Base-by-base conservation (phyloP, 2,113 vertebrate species). In the Megaleporinus macrocephalus region DNA sequence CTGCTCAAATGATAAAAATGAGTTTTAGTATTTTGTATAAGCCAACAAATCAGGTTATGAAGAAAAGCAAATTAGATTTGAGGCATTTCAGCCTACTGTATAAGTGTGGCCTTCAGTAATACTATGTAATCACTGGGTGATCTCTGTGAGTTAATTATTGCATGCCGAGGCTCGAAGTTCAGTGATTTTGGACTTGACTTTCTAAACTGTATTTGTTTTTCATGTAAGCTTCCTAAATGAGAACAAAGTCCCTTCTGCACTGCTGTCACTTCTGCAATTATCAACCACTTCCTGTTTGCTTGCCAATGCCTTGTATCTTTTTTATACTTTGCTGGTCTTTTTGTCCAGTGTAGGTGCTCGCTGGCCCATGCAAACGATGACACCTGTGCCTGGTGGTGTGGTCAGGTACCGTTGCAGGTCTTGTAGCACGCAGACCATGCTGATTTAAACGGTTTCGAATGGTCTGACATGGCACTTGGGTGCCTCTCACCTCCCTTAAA, bases 241-340 rank as follows among this genome's bases (percentile, higher is more conserved):
- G 73, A 59, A 36, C 68, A 81, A 73, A 73, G 78, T 80, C 53
- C 65, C 3, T 74, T 72, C n/a, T n/a, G n/a, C n/a, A n/a, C n/a
- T n/a, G n/a, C n/a, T n/a, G n/a, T 18, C 69, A 47, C 44, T 51
- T 73, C 49, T 73, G 47, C 26, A 75, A 33, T 36, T 57, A 55
- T 24, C 29, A 59, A 59, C 53, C 13, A 15, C 57, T 61, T 61
- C 57, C 57, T 61, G 5, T 41, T 5, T 68, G 27, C 26, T 9
- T 18, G 44, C 16, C 1, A 4, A 20, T 26, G n/a, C 5, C 41
- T 7, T 26, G 47, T 24, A 0, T 71, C 0, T 20, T 18, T 53
- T 53, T 18, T 4, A 47, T 47, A 47, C 15, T 16, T 5, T 51
- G 14, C 49, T 51, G 41, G 41, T 10, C 9, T n/a, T n/a, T n/a